Evolutionary conservation across 2,113 vertebrate species (phyloP).

Genomic region (Sebastes schlegelii): DNA sequence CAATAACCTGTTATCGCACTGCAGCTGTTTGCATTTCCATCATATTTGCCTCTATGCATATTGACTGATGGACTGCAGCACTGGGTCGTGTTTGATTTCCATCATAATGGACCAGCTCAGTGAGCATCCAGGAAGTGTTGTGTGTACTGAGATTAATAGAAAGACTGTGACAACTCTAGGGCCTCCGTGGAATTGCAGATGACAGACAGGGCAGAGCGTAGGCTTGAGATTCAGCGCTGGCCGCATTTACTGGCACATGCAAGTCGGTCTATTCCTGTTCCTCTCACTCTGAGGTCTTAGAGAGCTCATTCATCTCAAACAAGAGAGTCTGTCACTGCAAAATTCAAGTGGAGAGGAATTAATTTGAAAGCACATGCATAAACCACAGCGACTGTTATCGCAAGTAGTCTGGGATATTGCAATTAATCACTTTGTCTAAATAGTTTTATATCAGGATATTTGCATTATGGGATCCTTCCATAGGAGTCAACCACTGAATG

Average conservation of each 20-base stretch:
- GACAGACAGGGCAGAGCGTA: background rate
- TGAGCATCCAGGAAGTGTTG: constrained; percentile 47
- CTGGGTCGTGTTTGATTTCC: constrained; percentile 38
- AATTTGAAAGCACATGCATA: background rate
- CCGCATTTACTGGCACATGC: constrained; percentile 1
- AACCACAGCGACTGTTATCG: background rate
- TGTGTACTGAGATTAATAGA: constrained; percentile 64
- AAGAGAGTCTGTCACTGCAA: background rate
- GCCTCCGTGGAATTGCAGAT: constrained; percentile 22
- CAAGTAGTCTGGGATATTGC: background rate
- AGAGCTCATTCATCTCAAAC: background rate
- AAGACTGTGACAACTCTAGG: constrained; percentile 31
- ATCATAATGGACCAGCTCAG: constrained; percentile 40
- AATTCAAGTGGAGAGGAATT: background rate
- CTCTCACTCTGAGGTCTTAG: background rate
- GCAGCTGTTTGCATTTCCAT: constrained; percentile 51
- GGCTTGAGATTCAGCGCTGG: background rate
- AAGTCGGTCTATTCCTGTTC: background rate
- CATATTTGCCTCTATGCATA: constrained; percentile 29
- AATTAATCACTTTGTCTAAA: background rate
- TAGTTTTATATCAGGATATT: background rate
- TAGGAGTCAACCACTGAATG: background rate
- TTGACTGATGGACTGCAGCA: constrained; percentile 44
- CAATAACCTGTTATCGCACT: constrained; percentile 17
- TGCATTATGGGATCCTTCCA: background rate